A percentile compares a stretch with the other conserved stretches of the same genome.
These are phyloP conservation scores for Buceros bicornis DNA, from an alignment of 2,797 vertebrate species.

Conservation along the genomic window DNA sequence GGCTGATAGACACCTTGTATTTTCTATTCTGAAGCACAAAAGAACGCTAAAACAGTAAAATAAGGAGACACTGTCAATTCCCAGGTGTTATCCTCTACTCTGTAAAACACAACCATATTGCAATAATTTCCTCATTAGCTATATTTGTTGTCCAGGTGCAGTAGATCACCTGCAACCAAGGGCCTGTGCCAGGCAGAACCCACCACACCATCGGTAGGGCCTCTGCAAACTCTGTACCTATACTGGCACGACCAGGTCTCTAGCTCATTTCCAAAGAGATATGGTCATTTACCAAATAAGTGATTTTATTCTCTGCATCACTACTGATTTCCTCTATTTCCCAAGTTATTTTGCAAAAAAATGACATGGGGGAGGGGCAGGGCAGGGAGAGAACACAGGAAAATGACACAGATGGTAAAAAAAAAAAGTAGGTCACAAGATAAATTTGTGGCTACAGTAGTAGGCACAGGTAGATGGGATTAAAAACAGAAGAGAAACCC, in stretches of 20 bases:
- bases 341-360: background rate
- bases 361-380: too few relatives aligned
- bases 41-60: background rate
- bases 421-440: background rate
- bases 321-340: background rate
- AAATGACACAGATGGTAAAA: background rate
- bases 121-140: background rate
- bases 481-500: background rate
- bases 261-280: background rate
- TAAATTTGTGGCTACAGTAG: background rate
- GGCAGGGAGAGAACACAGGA: background rate
- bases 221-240: background rate
- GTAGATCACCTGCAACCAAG: fast-evolving
- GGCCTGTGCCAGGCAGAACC: background rate
- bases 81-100: background rate
- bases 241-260: background rate
- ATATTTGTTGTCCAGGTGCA: background rate
- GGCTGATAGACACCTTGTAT: background rate
- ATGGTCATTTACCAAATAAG: background rate
- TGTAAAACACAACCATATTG: background rate
- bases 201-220: fast-evolving
- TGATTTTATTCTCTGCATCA: background rate
- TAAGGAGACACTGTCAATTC: background rate
- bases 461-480: background rate
- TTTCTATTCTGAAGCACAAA: background rate